phyloP scores from a whole-genome alignment of 92 coral and sea anemone species.

The Epizoanthus stellaris region DNA sequence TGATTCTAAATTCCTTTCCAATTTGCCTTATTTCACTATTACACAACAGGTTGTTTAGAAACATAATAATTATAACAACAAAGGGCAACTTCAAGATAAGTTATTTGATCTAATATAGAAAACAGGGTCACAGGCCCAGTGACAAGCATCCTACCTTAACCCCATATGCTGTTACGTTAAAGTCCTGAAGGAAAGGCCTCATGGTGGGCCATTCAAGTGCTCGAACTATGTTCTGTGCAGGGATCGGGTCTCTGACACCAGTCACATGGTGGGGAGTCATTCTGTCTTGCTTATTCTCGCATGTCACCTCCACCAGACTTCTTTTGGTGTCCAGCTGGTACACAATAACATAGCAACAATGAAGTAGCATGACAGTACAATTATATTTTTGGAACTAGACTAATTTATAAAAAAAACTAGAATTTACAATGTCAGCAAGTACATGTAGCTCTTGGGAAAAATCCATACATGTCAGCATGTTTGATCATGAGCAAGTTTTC shows the following conservation, averaged over 20 bases:
- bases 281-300: constrained; percentile 48
- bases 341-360: not conserved
- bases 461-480: too few species aligned
- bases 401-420: too few species aligned
- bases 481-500: too few species aligned
- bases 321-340: constrained; percentile 44
- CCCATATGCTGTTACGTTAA: constrained; percentile 88
- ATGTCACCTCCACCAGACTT: constrained; percentile 72
- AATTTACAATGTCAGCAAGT: too few species aligned
- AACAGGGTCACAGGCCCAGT: too few species aligned
- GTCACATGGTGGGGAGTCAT: not conserved
- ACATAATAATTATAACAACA: not conserved
- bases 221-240: constrained; percentile 69
- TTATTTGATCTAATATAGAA: too few species aligned
- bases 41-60: too few species aligned
- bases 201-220: constrained; percentile 80
- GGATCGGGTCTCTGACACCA: constrained; percentile 53
- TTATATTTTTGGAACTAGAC: too few species aligned
- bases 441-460: too few species aligned
- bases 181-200: constrained; percentile 75
- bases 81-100: not conserved
- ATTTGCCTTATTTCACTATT: too few species aligned
- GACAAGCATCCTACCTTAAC: constrained; percentile 56
- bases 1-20: too few species aligned
- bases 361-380: too few species aligned